Percentiles rank a stretch among this genome's conserved stretches.
Conservation (phyloP, 92 coral and sea anemone species). For the Epizoanthus illoricatus region DNA sequence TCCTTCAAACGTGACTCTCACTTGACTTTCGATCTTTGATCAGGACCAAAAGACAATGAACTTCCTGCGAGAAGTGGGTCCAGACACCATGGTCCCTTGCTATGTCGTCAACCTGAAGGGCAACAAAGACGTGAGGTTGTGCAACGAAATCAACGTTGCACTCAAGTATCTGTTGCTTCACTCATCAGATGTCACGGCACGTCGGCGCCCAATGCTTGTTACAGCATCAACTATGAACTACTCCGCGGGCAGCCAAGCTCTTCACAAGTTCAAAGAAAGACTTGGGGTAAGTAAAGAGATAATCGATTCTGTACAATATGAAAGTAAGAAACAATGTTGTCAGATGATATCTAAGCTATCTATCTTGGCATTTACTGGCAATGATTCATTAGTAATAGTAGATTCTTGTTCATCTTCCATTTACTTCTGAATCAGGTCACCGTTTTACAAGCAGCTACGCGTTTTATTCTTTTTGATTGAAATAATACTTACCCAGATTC, state of each 20-base stretch:
- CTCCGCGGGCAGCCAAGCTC: constrained; percentile 59
- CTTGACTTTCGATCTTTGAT: background rate
- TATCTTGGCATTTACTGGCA: no score
- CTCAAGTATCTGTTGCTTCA: constrained; percentile 38
- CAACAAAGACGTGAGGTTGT: constrained; percentile 37
- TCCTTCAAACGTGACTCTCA: no score
- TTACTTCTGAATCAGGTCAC: no score
- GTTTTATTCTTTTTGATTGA: no score
- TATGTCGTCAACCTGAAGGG: constrained; percentile 62
- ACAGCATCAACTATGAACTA: constrained; percentile 78
- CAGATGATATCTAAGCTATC: no score
- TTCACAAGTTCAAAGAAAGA: constrained; percentile 67
- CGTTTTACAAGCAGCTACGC: no score
- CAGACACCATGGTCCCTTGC: constrained; percentile 68
- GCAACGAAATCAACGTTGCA: constrained; percentile 49
- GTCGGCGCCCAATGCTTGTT: constrained; percentile 74
- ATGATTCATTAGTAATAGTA: no score
- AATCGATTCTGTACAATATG: no score
- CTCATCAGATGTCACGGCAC: constrained; percentile 43
- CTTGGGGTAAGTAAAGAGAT: constrained; percentile 68
- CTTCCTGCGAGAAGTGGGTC: constrained; percentile 60
- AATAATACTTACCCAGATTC: no score
- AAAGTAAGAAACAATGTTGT: background rate
- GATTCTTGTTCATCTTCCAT: no score
- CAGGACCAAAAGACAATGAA: constrained; percentile 61